Evolutionary conservation across 2,113 vertebrate species (phyloP).

Genomic region (Felis chaus): DNA sequence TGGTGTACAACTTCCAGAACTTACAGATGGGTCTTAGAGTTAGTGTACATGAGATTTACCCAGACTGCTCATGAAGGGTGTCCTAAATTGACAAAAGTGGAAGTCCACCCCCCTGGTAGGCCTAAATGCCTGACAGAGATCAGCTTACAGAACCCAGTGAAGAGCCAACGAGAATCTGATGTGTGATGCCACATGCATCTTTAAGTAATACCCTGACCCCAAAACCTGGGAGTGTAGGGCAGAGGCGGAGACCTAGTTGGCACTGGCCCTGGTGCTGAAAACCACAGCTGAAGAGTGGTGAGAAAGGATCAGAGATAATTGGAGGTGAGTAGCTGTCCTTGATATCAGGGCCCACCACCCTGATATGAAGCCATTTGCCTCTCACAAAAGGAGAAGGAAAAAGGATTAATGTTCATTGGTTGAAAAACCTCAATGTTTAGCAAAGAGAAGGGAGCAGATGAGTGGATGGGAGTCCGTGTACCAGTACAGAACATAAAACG

Average conservation of each 20-base stretch:
- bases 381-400: neutral
- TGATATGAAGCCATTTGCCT: neutral
- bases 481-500: too few relatives aligned
- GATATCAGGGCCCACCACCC: neutral
- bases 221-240: neutral
- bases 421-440: neutral
- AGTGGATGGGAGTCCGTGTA: neutral
- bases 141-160: neutral
- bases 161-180: neutral
- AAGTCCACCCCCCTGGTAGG: neutral
- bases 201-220: neutral
- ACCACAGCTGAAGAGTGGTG: neutral
- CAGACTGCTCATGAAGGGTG: neutral
- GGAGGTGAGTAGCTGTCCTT: neutral
- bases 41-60: neutral
- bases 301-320: neutral
- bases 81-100: neutral
- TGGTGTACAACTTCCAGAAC: neutral
- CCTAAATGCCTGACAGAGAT: neutral
- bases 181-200: neutral
- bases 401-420: neutral
- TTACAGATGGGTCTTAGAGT: neutral
- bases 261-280: conserved; percentile 55
- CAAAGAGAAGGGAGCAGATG: neutral
- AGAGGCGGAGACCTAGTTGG: neutral